These are phyloP conservation scores for Spheniscus mendiculus DNA, from an alignment of 2,113 vertebrate genomes.

Conservation along the genomic window DNA sequence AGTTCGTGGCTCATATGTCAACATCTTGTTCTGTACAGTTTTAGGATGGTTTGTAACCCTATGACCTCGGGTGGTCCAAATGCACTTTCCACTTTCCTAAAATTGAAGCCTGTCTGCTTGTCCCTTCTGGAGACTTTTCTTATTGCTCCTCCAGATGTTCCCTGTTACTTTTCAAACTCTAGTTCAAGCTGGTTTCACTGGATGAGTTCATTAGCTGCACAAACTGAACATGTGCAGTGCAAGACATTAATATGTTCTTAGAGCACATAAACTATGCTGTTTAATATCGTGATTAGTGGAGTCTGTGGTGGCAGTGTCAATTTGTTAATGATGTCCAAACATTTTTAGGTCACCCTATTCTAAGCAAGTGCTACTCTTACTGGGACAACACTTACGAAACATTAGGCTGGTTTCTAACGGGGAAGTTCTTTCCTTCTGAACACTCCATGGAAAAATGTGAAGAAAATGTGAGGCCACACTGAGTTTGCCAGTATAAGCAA, in stretches of 20 bases:
- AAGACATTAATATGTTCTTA: neutral
- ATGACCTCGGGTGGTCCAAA: neutral
- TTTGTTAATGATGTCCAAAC: neutral
- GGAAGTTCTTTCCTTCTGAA: neutral
- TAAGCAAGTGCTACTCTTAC: neutral
- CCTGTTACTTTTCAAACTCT: neutral
- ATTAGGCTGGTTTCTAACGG: neutral
- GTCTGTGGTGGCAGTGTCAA: neutral
- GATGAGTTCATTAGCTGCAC: neutral
- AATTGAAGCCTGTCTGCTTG: neutral
- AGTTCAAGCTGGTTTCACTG: neutral
- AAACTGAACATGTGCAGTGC: neutral
- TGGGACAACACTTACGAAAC: neutral
- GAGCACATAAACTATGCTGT: neutral
- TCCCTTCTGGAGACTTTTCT: neutral
- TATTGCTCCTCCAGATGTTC: neutral
- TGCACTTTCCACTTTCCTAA: neutral
- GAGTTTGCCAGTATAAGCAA: constrained; percentile 11
- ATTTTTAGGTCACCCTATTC: neutral
- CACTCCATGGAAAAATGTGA: neutral
- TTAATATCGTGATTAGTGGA: neutral
- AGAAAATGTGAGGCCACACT: neutral
- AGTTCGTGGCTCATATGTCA: neutral
- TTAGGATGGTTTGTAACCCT: neutral
- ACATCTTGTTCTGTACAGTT: neutral